A percentile compares a stretch with the other conserved stretches of the same genome.
These are phyloP conservation scores for Drosophila picticornis DNA, from an alignment of 2,888 invertebrate species.

Conservation along the genomic window DNA sequence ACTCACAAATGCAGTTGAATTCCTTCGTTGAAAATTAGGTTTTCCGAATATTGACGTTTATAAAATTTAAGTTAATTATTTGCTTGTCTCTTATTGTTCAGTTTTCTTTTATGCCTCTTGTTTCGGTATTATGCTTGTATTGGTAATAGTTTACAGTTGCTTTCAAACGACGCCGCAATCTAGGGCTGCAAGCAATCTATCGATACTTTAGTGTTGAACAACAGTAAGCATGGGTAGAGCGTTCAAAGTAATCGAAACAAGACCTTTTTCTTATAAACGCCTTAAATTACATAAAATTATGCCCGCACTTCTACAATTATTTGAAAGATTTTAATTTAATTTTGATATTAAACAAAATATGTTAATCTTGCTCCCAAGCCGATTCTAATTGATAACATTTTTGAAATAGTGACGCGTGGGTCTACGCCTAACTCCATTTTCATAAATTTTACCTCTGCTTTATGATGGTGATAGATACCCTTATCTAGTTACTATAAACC, in stretches of 20 bases:
- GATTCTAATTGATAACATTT: neutral
- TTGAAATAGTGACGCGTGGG: neutral
- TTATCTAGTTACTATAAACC: neutral
- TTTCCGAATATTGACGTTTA: neutral
- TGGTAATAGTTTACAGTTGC: constrained; percentile 77
- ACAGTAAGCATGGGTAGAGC: neutral
- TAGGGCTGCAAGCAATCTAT: constrained; percentile 51
- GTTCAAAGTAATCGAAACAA: neutral
- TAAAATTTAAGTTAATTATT: constrained; percentile 23
- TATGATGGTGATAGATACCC: neutral
- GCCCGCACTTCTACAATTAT: neutral
- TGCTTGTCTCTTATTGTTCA: constrained; percentile 32
- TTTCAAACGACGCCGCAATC: constrained; percentile 75
- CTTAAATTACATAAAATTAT: neutral
- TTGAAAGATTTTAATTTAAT: neutral
- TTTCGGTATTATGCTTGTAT: constrained; percentile 55
- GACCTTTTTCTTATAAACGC: neutral
- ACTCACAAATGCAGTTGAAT: neutral
- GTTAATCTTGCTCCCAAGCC: neutral
- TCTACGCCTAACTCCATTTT: neutral
- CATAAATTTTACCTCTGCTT: neutral
- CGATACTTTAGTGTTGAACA: constrained; percentile 53
- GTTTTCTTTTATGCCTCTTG: constrained; percentile 47
- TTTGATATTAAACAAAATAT: neutral
- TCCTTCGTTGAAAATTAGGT: neutral